Percentiles rank a stretch among this genome's conserved stretches.
phyloP scores from a whole-genome alignment of 1,140 invertebrate species.

The Panulirus ornatus region DNA sequence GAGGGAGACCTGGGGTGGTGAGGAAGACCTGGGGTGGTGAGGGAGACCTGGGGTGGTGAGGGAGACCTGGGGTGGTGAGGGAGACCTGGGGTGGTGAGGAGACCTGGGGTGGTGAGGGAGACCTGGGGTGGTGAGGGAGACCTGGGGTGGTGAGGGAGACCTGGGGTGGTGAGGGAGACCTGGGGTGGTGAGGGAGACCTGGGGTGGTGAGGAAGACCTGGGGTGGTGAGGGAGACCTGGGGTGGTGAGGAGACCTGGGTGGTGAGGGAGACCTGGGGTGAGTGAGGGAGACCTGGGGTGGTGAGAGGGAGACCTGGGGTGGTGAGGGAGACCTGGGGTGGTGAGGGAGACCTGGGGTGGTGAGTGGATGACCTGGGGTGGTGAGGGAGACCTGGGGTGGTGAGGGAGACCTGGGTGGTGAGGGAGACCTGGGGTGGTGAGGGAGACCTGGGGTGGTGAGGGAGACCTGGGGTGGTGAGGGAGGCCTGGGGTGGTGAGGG shows the following conservation, averaged over 20 bases:
- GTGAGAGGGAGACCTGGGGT: background rate
- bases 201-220: background rate
- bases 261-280: background rate
- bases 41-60: no score
- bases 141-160: background rate
- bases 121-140: no score
- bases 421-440: no score
- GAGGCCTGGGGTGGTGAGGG: no score
- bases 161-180: background rate
- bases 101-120: no score
- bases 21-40: no score
- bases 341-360: background rate
- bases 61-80: no score
- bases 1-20: no score
- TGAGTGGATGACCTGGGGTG: background rate
- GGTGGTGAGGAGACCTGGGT: no score
- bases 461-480: no score
- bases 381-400: background rate
- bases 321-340: background rate
- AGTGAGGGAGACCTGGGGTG: background rate
- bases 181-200: background rate
- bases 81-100: no score
- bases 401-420: background rate
- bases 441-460: no score
- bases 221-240: background rate